Evolutionary conservation across 2,888 invertebrate species (phyloP).

Genomic region (Dynastes grantii): DNA sequence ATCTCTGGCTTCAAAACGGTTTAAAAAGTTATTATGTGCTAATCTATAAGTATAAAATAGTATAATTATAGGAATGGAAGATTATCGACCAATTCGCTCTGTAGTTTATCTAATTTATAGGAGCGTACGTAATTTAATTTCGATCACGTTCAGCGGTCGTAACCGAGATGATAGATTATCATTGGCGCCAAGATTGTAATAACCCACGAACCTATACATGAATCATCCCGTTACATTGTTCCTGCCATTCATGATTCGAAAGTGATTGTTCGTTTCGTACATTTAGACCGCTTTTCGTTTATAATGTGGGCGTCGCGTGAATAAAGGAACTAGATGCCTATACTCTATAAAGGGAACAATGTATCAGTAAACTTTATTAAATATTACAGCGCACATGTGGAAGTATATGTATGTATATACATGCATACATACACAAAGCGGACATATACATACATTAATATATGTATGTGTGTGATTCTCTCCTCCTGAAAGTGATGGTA

Average conservation of each 20-base stretch:
- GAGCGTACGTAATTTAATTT: constrained; percentile 17
- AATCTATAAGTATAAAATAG: not conserved
- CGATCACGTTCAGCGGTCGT: constrained; percentile 18
- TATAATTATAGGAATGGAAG: not conserved
- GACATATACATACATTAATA: not conserved
- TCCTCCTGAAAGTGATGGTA: too few relatives aligned
- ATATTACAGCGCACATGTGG: not conserved
- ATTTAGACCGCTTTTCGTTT: not conserved
- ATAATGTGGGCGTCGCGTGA: not conserved
- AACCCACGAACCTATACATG: constrained; percentile 29
- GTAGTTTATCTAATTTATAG: constrained; percentile 26
- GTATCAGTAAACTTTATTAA: not conserved
- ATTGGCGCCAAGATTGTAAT: constrained; percentile 36
- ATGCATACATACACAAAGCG: not conserved
- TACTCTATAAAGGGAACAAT: not conserved
- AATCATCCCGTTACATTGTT: constrained; percentile 25
- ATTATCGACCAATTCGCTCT: constrained; percentile 2
- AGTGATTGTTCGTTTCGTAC: constrained; percentile 3
- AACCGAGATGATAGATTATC: constrained; percentile 28
- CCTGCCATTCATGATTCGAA: not conserved
- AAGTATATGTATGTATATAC: not conserved
- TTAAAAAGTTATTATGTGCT: not conserved
- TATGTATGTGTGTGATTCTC: too few relatives aligned
- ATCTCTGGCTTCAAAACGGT: too few relatives aligned
- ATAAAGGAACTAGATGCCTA: not conserved